Base-by-base conservation (phyloP, 2,888 invertebrate genomes). In the Heliconius ismenius region DNA sequence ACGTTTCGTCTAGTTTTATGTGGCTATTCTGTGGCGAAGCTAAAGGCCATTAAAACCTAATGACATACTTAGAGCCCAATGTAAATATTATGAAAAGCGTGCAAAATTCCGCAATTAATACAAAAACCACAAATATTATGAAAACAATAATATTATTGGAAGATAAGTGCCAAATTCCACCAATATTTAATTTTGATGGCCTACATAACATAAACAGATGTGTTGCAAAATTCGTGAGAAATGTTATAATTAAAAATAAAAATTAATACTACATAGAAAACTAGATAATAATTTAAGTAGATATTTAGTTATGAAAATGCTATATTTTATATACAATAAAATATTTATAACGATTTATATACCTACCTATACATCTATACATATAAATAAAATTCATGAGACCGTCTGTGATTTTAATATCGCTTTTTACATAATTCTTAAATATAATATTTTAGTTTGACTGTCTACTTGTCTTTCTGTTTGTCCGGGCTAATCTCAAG, bases 1-100 rank as follows among this genome's bases (percentile, higher is more conserved):
- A 54, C 63, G 77, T 78, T 76, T 76, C 76, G 74, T 80, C 75
- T 73, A 65, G 78, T 79, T 81, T 79, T 79, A 80, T 77, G 60
- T 77, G 58, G 64, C 73, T 39, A 75, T 75, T 74, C 60, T 49
- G 60, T 54, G 43, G 43, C 70, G 73, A 64, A 73, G 69, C 63
- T 78, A 74, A 67, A 36, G 39, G 65, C 58, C 43, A 28, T 76
- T 75, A 70, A 70, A 75, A 32, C 26, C 32, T 69, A 49, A 63
- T 75, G 43, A 75, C 62, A 75, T 49, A 75, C 60, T 75, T 60
- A 15, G 68, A 43, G 43, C 11, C 28, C n/a, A 60, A 49, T 39
- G 43, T 64, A 32, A 73, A 43, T 58, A 73, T 76, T 43, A 32
- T 36, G 54, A 32, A 75, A 62, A 58, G 36, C 7, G 63, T 32